Base-by-base conservation (phyloP, 1,140 invertebrate species). In the Pachypeltis micranthus region DNA sequence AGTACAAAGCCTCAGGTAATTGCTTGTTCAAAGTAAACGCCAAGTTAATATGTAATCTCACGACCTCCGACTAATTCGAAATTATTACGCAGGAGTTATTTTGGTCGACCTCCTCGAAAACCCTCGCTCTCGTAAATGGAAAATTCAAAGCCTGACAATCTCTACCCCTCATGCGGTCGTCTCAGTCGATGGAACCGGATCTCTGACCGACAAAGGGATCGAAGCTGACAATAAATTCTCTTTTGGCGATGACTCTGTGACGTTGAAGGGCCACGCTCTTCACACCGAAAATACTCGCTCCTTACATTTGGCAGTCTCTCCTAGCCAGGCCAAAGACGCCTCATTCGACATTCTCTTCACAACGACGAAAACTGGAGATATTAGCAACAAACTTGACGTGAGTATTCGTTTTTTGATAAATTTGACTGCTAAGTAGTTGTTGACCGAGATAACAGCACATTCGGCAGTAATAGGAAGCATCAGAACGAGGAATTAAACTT, bases 101-200 rank as follows among this genome's bases (percentile, higher is more conserved):
- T 74, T 78, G 44, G 75, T 80, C 0, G 73, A 76, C 24, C 71
- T 79, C 61, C 69, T 72, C 0, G 72, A 75, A 0, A 73, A 73
- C 2, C 76, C 74, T 7, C 4, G 28, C 24, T 54, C 63, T 0
- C 72, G 77, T 14, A 79, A 80, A 61, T 86, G 80, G 67, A 74
- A 70, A 0, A 78, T 85, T 23, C 75, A 84, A 29, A 28, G 25
- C 3, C 75, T 86, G 0, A 76, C 78, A 44, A 59, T 85, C 0
- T 71, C 74, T 2, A 71, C 75, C 19, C 72, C 73, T 0, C 73
- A 71, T 23, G 70, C 74, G 4, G 77, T 77, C 28, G 64, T 64
- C 16, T 65, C 65, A 47, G 1, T 71, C 16, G 72, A 75, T 2
- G 76, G 75, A 0, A 73, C 72, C 1, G 73, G 71, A 1, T 69